Base-by-base conservation (phyloP, 2,113 vertebrate species). In the Hippocampus barbouri region DNA sequence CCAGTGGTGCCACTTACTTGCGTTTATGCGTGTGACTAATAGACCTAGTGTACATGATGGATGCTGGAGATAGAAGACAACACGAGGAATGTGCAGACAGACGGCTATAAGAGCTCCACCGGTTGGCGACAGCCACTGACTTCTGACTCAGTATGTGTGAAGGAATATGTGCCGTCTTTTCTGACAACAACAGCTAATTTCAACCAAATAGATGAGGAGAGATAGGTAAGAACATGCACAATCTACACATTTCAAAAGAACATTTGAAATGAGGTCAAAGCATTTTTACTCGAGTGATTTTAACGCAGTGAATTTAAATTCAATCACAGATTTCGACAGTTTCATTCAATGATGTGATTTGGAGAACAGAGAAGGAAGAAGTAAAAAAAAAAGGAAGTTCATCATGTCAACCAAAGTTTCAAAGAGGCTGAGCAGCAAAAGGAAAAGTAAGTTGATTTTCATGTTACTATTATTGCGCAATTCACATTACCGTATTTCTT, bases 371-470 rank as follows among this genome's bases (percentile, higher is more conserved):
- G 51, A 75, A 59, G 21, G 70, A 62, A 69, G 59, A 23, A 23
- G 21, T 0, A 60, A 45, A 7, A 41, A 75, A 57, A 30, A 14
- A 1, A 14, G 74, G 57, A 76, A 14, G 2, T 54, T 64, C 7
- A 71, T 16, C 77, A 89, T 90, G 89, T 86, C 87, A 2, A 3
- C 85, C 43, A 88, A 82, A 62, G 59, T 78, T 64, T 11, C 66
- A 0, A 88, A 69, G 66, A 81, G 68, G 72, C 63, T 66, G 66
- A 89, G 79, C 81, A 88, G 77, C 83, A 89, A 84, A 76, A 89
- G 77, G 59, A 89, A 85, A 85, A 84, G 86, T 89, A 87, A 9
- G 83, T 80, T 67, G 45, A 5, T 30, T 68, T 65, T 70, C 1
- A 68, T 41, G 6, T 45, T 0, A 12, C 9, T 4, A 30, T 0